Evolutionary conservation across 2,113 vertebrate genomes (phyloP).

Genomic region (Motacilla alba): DNA sequence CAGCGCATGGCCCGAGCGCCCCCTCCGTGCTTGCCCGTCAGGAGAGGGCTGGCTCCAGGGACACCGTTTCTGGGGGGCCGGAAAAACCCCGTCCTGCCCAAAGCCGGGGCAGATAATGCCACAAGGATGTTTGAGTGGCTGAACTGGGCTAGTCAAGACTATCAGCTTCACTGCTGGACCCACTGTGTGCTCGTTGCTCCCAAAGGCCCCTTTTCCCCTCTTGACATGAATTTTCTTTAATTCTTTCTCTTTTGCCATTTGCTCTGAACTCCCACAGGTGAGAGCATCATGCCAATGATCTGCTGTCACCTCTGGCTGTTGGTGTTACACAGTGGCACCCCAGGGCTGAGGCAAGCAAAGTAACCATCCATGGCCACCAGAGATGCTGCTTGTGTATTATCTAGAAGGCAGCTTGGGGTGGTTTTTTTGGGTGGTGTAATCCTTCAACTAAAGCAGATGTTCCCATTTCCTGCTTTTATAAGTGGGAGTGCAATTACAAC

Average conservation of each 20-base stretch:
- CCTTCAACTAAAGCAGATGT: not conserved
- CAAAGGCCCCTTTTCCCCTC: not conserved
- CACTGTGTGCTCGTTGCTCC: not conserved
- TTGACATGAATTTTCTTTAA: not conserved
- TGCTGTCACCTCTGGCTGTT: not conserved
- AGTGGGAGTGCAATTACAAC: not conserved
- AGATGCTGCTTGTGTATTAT: not conserved
- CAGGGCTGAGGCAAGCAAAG: not conserved
- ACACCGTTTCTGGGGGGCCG: not conserved
- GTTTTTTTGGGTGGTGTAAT: not conserved
- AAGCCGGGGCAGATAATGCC: not conserved
- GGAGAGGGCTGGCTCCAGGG: not conserved
- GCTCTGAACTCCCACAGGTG: not conserved
- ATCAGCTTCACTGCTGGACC: not conserved
- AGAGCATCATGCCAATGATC: fast-evolving
- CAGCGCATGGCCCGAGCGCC: not conserved
- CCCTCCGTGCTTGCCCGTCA: not conserved
- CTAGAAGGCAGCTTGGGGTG: not conserved
- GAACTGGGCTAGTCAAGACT: not conserved
- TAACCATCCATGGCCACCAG: not conserved
- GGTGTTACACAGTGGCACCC: not conserved
- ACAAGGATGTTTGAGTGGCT: not conserved
- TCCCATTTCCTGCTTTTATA: not conserved
- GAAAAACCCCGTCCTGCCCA: not conserved
- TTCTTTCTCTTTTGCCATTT: not conserved